phyloP scores from a whole-genome alignment of 2,888 invertebrate species.

The Thyatira batis region DNA sequence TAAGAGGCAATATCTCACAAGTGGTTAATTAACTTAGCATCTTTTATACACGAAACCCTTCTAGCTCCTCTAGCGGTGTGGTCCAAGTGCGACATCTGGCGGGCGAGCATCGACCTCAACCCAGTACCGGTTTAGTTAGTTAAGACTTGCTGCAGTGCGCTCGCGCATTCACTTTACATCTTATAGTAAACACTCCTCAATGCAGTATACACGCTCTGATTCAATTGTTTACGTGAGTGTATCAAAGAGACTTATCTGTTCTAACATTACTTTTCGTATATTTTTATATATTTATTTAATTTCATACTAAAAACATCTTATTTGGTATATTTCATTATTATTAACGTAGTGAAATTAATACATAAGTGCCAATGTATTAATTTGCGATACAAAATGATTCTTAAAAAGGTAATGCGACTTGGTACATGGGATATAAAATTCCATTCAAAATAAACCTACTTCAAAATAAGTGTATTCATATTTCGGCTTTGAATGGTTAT shows the following conservation, averaged over 20 bases:
- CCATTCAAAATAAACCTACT: too few relatives aligned
- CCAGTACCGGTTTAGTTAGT: conserved; percentile 39
- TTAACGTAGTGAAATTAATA: neutral
- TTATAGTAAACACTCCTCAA: conserved; percentile 12
- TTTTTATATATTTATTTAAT: neutral
- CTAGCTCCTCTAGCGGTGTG: conserved; percentile 25
- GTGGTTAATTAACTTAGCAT: conserved; percentile 4
- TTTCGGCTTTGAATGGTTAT: conserved; percentile 35
- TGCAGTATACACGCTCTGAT: conserved; percentile 41
- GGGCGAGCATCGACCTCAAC: conserved; percentile 55
- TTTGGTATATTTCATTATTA: neutral
- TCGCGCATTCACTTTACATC: conserved; percentile 32
- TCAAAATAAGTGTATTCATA: neutral
- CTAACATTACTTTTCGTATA: neutral
- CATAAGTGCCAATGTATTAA: too few relatives aligned
- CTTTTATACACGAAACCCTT: conserved; percentile 5
- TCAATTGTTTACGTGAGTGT: conserved; percentile 48
- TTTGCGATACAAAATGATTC: too few relatives aligned
- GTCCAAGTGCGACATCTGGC: conserved; percentile 52
- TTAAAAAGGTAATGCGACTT: too few relatives aligned
- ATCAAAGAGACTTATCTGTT: conserved; percentile 20
- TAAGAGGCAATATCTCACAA: conserved; percentile 4
- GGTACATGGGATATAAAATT: neutral
- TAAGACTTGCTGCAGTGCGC: conserved; percentile 35
- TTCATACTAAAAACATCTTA: neutral